Percentiles rank a stretch among this genome's conserved stretches.
Conservation (phyloP, 2,797 vertebrate genomes). For the Telmatherina bonti region DNA sequence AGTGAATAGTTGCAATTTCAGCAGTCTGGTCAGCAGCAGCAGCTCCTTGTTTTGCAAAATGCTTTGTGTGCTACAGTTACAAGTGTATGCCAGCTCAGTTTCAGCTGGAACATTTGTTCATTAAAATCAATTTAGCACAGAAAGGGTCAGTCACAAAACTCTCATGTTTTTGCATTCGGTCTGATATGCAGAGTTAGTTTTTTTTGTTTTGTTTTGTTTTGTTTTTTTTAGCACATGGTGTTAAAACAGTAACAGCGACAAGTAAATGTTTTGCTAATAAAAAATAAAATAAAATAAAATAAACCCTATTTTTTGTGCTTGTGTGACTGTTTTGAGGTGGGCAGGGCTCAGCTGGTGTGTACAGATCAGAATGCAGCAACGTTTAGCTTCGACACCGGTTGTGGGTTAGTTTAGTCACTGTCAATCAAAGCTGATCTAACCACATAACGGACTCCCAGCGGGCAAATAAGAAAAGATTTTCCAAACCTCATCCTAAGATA, state of each 20-base stretch:
- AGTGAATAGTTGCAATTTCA: slow-evolving; percentile 79
- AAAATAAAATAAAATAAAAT: background rate
- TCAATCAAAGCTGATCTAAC: background rate
- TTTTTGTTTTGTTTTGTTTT: no score
- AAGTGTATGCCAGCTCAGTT: slow-evolving; percentile 54
- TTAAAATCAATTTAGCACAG: slow-evolving; percentile 17
- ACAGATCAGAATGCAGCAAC: slow-evolving; percentile 8
- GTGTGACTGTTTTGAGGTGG: background rate
- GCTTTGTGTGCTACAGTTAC: slow-evolving; percentile 74
- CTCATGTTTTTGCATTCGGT: background rate
- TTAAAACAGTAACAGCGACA: no score
- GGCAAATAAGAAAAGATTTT: background rate
- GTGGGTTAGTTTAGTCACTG: background rate
- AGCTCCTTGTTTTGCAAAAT: slow-evolving; percentile 66
- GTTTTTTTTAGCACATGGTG: no score
- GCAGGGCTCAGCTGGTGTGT: background rate
- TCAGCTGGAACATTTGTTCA: slow-evolving; percentile 50
- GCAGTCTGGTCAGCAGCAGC: slow-evolving; percentile 68
- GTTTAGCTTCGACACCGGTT: background rate
- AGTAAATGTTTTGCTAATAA: background rate
- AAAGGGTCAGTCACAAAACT: slow-evolving; percentile 17
- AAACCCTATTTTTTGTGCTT: background rate
- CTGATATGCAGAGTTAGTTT: background rate
- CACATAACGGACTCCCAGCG: background rate
- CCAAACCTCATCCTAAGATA: background rate